Conservation (phyloP, 2,113 vertebrate genomes). For the Terrapene triunguis region DNA sequence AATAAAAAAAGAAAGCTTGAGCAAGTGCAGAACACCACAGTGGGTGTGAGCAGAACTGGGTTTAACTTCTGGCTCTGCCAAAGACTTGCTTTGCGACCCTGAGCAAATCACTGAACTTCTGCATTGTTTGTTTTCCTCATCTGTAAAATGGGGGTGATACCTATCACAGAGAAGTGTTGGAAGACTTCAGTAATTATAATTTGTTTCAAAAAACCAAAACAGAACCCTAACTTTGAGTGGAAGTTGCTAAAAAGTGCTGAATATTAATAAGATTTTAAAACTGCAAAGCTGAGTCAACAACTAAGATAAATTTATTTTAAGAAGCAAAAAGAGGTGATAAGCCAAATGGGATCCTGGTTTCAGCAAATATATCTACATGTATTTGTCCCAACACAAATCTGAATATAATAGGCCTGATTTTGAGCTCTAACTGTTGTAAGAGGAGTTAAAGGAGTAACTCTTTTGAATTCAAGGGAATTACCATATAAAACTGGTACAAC, state of each 20-base stretch:
- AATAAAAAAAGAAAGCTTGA: neutral
- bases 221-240: neutral
- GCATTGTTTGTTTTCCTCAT: neutral
- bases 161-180: neutral
- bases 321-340: conserved; percentile 34
- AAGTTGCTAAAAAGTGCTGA: neutral
- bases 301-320: conserved; percentile 12
- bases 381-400: conserved; percentile 1
- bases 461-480: neutral
- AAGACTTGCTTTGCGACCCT: neutral
- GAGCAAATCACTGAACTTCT: neutral
- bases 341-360: conserved; percentile 16
- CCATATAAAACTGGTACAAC: neutral
- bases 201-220: neutral
- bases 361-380: neutral
- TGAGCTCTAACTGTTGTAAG: neutral
- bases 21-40: neutral
- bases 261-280: neutral
- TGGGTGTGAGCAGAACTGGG: neutral
- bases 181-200: neutral
- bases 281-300: neutral
- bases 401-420: neutral
- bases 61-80: neutral
- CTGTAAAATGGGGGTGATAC: neutral
- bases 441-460: neutral